A percentile compares a stretch with the other conserved stretches of the same genome.
phyloP scores from a whole-genome alignment of 2,797 vertebrate species.

The Coregonus sp. region DNA sequence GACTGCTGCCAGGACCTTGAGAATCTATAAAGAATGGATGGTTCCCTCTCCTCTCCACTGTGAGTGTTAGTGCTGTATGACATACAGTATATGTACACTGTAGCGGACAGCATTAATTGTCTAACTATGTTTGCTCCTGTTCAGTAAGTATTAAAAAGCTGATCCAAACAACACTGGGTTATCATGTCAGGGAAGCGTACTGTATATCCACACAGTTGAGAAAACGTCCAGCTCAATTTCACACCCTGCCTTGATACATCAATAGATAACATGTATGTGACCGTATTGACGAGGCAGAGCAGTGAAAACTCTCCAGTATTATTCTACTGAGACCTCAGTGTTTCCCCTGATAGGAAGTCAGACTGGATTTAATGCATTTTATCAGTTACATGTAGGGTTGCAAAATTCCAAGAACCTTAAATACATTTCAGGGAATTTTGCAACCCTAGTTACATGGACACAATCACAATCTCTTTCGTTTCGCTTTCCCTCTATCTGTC shows the following conservation, averaged over 20 bases:
- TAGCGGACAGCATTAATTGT: slow-evolving; percentile 30
- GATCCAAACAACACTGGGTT: slow-evolving; percentile 30
- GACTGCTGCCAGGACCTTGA: slow-evolving; percentile 37
- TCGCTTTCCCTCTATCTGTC: slow-evolving; percentile 37
- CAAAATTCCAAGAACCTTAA: too few species aligned
- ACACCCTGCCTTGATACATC: slow-evolving; percentile 30
- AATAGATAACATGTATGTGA: slow-evolving; percentile 50
- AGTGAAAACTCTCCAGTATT: slow-evolving; percentile 55
- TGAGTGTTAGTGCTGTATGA: slow-evolving; percentile 36
- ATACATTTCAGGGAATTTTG: slow-evolving; percentile 23
- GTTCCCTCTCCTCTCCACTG: slow-evolving; percentile 10
- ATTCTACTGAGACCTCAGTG: slow-evolving; percentile 48
- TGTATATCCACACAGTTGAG: slow-evolving; percentile 32
- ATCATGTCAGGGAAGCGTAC: slow-evolving; percentile 29
- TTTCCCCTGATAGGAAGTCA: slow-evolving; percentile 59
- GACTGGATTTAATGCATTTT: slow-evolving; percentile 72
- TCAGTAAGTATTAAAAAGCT: slow-evolving; percentile 35
- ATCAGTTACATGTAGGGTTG: slow-evolving; percentile 54
- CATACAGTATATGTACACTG: neutral
- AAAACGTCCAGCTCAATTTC: slow-evolving; percentile 38
- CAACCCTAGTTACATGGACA: slow-evolving; percentile 39
- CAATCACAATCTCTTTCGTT: neutral
- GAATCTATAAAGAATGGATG: slow-evolving; percentile 37
- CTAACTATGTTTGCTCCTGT: slow-evolving; percentile 13
- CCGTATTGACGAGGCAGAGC: slow-evolving; percentile 49